Percentiles rank a stretch among this genome's conserved stretches.
Conservation (phyloP, 2,888 invertebrate genomes). For the Conistra vaccinii region DNA sequence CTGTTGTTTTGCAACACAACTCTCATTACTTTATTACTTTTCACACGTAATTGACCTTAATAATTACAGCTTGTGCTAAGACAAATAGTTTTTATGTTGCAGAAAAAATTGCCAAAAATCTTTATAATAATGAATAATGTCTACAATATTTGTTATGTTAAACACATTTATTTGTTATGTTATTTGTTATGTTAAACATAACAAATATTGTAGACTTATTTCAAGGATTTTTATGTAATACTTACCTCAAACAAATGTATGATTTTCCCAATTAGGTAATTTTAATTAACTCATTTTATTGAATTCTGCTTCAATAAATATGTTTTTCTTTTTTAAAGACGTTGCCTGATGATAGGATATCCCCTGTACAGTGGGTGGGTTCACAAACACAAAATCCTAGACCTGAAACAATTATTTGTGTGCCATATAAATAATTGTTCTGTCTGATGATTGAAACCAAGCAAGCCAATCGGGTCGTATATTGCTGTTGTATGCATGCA, state of each 20-base stretch:
- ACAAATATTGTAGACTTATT: not conserved
- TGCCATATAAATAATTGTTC: slow-evolving; percentile 23
- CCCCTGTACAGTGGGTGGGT: slow-evolving; percentile 42
- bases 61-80: not conserved
- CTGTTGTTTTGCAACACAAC: not conserved
- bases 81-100: no score
- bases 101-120: no score
- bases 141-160: no score
- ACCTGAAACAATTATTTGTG: slow-evolving; percentile 20
- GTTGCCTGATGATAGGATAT: slow-evolving; percentile 35
- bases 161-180: no score
- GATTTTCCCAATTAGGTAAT: not conserved
- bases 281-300: not conserved
- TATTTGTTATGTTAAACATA: not conserved
- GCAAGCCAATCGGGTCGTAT: slow-evolving; percentile 44
- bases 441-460: slow-evolving; percentile 44
- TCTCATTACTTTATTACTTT: not conserved
- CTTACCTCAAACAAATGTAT: not conserved
- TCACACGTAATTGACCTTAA: not conserved
- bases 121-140: no score
- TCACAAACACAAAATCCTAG: slow-evolving; percentile 17
- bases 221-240: not conserved
- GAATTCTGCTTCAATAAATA: not conserved
- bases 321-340: slow-evolving; percentile 52
- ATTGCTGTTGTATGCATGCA: slow-evolving; percentile 47